A percentile compares a stretch with the other conserved stretches of the same genome.
phyloP scores from a whole-genome alignment of 2,888 invertebrate genomes.

The Hemithea aestivaria region DNA sequence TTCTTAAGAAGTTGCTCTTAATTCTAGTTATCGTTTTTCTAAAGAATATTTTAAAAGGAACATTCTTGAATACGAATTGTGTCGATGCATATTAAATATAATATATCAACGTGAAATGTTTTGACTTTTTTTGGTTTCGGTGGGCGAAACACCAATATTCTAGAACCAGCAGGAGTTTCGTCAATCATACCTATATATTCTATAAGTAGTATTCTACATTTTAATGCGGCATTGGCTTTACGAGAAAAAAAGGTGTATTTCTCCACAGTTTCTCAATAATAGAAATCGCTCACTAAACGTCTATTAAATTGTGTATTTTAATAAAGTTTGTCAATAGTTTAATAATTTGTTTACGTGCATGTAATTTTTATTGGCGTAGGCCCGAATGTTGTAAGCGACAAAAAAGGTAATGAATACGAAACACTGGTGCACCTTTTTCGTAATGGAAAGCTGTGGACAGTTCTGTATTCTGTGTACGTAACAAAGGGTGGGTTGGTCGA shows the following conservation, averaged over 20 bases:
- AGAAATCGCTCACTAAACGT: slow-evolving; percentile 3
- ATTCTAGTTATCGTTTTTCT: too few relatives aligned
- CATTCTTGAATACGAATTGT: too few relatives aligned
- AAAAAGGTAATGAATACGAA: slow-evolving; percentile 24
- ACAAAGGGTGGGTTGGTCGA: slow-evolving; percentile 31
- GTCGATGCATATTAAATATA: too few relatives aligned
- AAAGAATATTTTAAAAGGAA: too few relatives aligned
- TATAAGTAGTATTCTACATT: too few relatives aligned
- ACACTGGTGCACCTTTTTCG: slow-evolving; percentile 22
- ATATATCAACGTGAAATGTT: too few relatives aligned
- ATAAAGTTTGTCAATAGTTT: slow-evolving; percentile 28
- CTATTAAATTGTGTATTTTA: slow-evolving; percentile 17
- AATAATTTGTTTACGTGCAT: slow-evolving; percentile 41
- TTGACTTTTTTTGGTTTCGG: too few relatives aligned
- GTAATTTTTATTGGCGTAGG: slow-evolving; percentile 32
- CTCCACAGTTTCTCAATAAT: slow-evolving; percentile 1
- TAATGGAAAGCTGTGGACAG: slow-evolving; percentile 27
- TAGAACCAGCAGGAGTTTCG: too few relatives aligned
- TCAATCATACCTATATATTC: too few relatives aligned
- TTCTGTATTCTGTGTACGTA: not conserved
- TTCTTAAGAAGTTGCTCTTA: slow-evolving; percentile 19
- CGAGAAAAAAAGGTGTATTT: slow-evolving; percentile 19
- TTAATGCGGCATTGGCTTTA: too few relatives aligned
- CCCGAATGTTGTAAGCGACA: slow-evolving; percentile 33
- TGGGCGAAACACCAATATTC: too few relatives aligned